Evolutionary conservation across 30 jellyfish, hydroid and myxozoan species (phyloP), one percentile per base, ranked within the genome.

Genomic region (Haliclystus octoradiatus): DNA sequence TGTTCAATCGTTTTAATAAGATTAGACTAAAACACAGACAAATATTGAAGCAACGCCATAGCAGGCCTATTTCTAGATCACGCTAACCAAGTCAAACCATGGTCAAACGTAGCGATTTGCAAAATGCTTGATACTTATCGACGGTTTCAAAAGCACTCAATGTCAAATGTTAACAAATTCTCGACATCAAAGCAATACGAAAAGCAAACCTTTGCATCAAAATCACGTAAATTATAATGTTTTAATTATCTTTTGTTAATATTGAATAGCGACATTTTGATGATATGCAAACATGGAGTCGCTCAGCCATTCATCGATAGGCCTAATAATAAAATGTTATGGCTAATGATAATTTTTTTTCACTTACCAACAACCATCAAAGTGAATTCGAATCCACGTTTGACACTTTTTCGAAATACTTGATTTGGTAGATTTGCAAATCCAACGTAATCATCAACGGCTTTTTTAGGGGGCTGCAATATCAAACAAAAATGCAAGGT

Each of bases 291-390:
- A 40, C 19, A 40, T 40, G 57, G 19, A 40, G 57, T 40, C 57
- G 19, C 19, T 40, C 57, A 9, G 19, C 9, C 57, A n/a, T n/a
- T n/a, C n/a, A n/a, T n/a, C n/a, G n/a, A n/a, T n/a, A n/a, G n/a
- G n/a, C n/a, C n/a, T n/a, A n/a, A n/a, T n/a, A n/a, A n/a, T n/a
- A n/a, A n/a, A n/a, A n/a, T n/a, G n/a, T n/a, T n/a, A n/a, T n/a
- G n/a, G n/a, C n/a, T n/a, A n/a, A n/a, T n/a, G n/a, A n/a, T n/a
- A n/a, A n/a, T n/a, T n/a, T n/a, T n/a, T n/a, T n/a, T n/a, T n/a
- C n/a, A 50, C 96, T 75, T 52, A 88, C 97, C 97, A 40, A 88
- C 97, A 26, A 88, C 85, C 97, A 88, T 88, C 14, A 88, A 71
- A 0, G 95, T 88, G 66, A 88, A 88, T 49, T 88, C 94, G 72